Evolutionary conservation across 1,140 invertebrate species (phyloP), one percentile per base, ranked within the genome.

Genomic region (Artemia franciscana): DNA sequence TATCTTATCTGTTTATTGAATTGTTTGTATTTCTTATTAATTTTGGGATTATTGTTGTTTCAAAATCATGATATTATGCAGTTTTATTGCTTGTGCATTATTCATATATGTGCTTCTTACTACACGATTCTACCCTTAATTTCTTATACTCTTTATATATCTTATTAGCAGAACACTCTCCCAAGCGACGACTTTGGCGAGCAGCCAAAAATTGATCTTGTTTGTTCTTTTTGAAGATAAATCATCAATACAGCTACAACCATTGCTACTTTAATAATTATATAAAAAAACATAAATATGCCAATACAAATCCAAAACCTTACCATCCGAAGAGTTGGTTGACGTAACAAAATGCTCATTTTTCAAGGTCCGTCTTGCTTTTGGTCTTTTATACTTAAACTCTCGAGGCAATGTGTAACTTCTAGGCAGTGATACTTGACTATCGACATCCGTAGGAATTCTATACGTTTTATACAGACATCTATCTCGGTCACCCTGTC

Each of bases 321-420:
- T 72, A 83, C 86, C 86, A 71, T 88, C 86, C 68, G 85, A 87
- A 68, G 85, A 88, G 69, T 88, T 88, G 5, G 84, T 88, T 57
- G 84, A 87, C 25, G 83, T 80, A 18, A 86, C 73, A 69, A 83
- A 82, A 69, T 82, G 80, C 62, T 81, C 78, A 1, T 76, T 74
- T 18, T 77, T 70, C 2, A 76, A 73, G 28, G 78, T 69, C 69
- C 79, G 80, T 66, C 73, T 72, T 51, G 72, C 71, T 63, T 73
- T 76, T 7, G 74, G 77, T 63, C 82, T 77, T 60, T 83, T 73
- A 73, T 87, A 88, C 67, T 85, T 84, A 71, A 88, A 88, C 72
- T 89, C 84, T 25, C 85, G 79, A 0, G 86, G 86, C 12, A 90
- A 72, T 1, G 86, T 89, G 69, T 88, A 88, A 24, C 85, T 88